These are phyloP conservation scores for Melanotaenia parkinsoni DNA, from an alignment of 2,797 vertebrate genomes.

Conservation along the genomic window DNA sequence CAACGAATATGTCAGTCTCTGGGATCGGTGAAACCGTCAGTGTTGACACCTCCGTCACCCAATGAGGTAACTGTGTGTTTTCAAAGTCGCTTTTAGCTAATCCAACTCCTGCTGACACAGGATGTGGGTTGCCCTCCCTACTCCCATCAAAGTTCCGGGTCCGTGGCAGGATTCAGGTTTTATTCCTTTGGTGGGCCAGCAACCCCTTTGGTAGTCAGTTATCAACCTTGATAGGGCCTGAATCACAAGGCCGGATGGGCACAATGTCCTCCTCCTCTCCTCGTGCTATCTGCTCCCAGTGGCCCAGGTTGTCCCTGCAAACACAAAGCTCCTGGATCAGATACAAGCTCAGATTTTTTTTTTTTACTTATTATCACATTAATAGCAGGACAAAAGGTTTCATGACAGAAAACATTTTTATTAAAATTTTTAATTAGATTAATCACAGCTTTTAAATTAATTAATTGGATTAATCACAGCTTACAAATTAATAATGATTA, in stretches of 20 bases:
- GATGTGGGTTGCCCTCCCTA: conserved; percentile 55
- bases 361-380: neutral
- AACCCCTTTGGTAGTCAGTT: conserved; percentile 81
- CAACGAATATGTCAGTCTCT: conserved; percentile 69
- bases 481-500: no score
- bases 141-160: conserved; percentile 58
- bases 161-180: conserved; percentile 64
- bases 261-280: conserved; percentile 85
- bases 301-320: conserved; percentile 91
- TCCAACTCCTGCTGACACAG: conserved; percentile 63
- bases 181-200: conserved; percentile 64
- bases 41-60: conserved; percentile 81
- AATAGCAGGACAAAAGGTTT: neutral
- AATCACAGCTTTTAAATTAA: no score
- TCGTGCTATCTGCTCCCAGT: conserved; percentile 94
- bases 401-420: no score
- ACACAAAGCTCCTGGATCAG: conserved; percentile 35
- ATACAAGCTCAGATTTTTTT: neutral
- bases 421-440: no score
- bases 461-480: no score
- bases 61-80: conserved; percentile 86
- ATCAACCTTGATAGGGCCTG: conserved; percentile 89
- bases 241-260: conserved; percentile 75
- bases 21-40: conserved; percentile 77
- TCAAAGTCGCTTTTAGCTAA: conserved; percentile 74